phyloP scores from a whole-genome alignment of 2,797 vertebrate genomes.

The Enteromius treurensis region DNA sequence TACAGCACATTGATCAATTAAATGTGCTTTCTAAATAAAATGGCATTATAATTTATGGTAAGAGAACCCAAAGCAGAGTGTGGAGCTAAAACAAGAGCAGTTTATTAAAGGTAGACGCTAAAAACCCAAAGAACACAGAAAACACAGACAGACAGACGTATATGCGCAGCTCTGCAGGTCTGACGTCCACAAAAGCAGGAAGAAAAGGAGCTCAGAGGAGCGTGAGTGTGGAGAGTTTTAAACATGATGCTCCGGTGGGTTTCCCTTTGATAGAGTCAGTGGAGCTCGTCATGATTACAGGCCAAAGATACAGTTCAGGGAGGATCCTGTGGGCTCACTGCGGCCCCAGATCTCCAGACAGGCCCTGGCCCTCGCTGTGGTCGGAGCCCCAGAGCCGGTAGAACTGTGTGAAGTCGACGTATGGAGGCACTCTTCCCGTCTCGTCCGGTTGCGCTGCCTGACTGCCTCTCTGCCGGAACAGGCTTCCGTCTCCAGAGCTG shows the following conservation, averaged over 20 bases:
- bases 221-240: not conserved
- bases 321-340: constrained; percentile 59
- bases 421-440: constrained; percentile 92
- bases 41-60: not conserved
- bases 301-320: not conserved
- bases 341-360: constrained; percentile 71
- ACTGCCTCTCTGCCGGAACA: constrained; percentile 88
- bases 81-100: constrained; percentile 4
- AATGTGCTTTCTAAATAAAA: not conserved
- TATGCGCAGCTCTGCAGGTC: not conserved
- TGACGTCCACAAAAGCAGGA: not conserved
- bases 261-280: not conserved
- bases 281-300: not conserved
- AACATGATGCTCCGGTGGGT: not conserved
- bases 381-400: constrained; percentile 93
- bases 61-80: not conserved
- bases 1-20: not conserved
- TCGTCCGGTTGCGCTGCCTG: constrained; percentile 93
- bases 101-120: constrained; percentile 37
- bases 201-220: not conserved
- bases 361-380: constrained; percentile 81
- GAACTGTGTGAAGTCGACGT: constrained; percentile 96
- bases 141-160: not conserved
- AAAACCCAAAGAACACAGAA: constrained; percentile 10
- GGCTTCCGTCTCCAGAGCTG: constrained; percentile 88